A percentile compares a stretch with the other conserved stretches of the same genome.
These are phyloP conservation scores for Cordilura impudica DNA, from an alignment of 2,888 invertebrate species.

Conservation along the genomic window DNA sequence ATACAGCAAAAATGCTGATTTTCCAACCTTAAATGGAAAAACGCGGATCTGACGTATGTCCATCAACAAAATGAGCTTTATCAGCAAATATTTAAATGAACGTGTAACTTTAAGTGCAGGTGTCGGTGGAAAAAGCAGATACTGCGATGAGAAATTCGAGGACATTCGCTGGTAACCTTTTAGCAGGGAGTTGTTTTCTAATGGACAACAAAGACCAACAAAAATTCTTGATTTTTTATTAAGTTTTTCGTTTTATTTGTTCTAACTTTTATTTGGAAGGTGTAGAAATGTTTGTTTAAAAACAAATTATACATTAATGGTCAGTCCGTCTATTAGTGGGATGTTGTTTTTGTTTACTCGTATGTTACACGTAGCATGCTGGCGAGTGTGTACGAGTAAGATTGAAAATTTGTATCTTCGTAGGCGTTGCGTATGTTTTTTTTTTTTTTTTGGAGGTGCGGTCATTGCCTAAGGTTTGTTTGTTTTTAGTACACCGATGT, in stretches of 20 bases:
- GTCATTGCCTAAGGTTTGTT: constrained; percentile 59
- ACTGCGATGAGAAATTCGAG: background rate
- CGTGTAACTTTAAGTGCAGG: constrained; percentile 18
- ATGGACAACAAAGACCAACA: too few relatives aligned
- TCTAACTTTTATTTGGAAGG: constrained; percentile 5
- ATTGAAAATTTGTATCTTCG: constrained; percentile 26
- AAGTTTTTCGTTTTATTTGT: constrained; percentile 38
- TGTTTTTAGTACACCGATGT: constrained; percentile 29
- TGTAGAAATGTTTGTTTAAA: constrained; percentile 56
- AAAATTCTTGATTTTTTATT: background rate
- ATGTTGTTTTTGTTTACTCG: constrained; percentile 6
- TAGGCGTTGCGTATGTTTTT: constrained; percentile 47
- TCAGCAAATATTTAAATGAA: constrained; percentile 52
- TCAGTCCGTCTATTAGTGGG: constrained; percentile 29
- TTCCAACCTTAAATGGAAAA: background rate
- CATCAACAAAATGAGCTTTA: constrained; percentile 9
- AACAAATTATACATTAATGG: constrained; percentile 59
- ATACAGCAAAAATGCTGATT: constrained; percentile 7
- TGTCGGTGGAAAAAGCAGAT: background rate
- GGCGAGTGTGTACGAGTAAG: constrained; percentile 1
- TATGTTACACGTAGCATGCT: background rate
- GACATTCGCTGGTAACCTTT: too few relatives aligned
- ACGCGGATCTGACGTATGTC: background rate
- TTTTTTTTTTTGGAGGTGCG: constrained; percentile 54
- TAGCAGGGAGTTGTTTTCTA: background rate